Evolutionary conservation across 1,140 invertebrate species (phyloP).

Genomic region (Drosophila jambulina): DNA sequence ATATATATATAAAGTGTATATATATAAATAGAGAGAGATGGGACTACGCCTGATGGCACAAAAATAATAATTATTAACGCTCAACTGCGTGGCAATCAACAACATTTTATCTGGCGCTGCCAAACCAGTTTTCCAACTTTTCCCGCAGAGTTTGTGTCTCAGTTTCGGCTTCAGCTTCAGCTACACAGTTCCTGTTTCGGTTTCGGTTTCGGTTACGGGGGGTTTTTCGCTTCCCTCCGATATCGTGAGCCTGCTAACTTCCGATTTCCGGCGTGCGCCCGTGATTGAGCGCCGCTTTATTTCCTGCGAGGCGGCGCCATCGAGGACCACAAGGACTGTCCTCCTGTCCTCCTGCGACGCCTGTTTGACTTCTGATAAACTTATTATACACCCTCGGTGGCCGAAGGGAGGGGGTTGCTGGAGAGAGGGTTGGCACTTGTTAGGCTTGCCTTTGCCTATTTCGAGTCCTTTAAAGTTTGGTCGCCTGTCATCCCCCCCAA

Average conservation of each 20-base stretch:
- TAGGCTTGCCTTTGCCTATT: slow-evolving; percentile 57
- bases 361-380: slow-evolving; percentile 68
- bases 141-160: slow-evolving; percentile 44
- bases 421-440: slow-evolving; percentile 34
- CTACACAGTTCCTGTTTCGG: slow-evolving; percentile 17
- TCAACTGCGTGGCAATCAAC: slow-evolving; percentile 80
- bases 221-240: slow-evolving; percentile 27
- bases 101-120: slow-evolving; percentile 76
- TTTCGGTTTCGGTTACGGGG: slow-evolving; percentile 20
- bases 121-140: slow-evolving; percentile 56
- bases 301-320: slow-evolving; percentile 71
- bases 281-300: slow-evolving; percentile 78
- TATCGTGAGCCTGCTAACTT: slow-evolving; percentile 82
- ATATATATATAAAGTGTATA: background rate
- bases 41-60: slow-evolving; percentile 5
- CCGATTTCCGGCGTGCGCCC: slow-evolving; percentile 74
- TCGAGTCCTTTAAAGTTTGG: slow-evolving; percentile 63
- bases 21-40: background rate
- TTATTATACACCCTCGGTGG: slow-evolving; percentile 59
- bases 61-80: slow-evolving; percentile 82
- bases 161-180: slow-evolving; percentile 14
- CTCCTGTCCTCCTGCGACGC: slow-evolving; percentile 18
- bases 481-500: slow-evolving; percentile 20
- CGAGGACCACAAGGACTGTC: slow-evolving; percentile 38
- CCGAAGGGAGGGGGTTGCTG: background rate